A percentile compares a stretch with the other conserved stretches of the same genome.
phyloP scores from a whole-genome alignment of 2,113 vertebrate species.

The Porphyrio hochstetteri region DNA sequence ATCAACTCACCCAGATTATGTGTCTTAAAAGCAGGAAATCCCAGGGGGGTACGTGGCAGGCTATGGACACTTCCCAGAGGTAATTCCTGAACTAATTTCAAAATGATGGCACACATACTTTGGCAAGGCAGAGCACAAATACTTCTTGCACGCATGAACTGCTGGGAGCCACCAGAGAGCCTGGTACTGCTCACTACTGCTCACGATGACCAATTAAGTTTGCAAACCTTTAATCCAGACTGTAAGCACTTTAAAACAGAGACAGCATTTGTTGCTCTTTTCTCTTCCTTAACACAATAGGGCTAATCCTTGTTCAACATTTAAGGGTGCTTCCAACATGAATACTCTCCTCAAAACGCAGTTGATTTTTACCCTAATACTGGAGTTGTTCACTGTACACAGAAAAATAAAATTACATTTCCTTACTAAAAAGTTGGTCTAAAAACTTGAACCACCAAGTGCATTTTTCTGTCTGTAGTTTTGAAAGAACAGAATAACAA shows the following conservation, averaged over 20 bases:
- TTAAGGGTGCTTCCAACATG: slow-evolving; percentile 11
- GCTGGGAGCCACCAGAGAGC: slow-evolving; percentile 23
- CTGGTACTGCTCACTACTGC: not conserved
- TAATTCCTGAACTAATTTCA: not conserved
- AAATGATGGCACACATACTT: slow-evolving; percentile 1
- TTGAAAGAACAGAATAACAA: not conserved
- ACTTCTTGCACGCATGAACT: not conserved
- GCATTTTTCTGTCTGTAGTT: not conserved
- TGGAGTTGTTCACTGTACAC: not conserved
- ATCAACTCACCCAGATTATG: rapidly evolving
- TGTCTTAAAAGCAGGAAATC: not conserved
- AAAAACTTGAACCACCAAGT: not conserved
- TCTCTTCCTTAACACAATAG: not conserved
- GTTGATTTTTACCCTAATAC: not conserved
- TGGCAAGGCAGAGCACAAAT: slow-evolving; percentile 29
- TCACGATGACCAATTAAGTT: not conserved
- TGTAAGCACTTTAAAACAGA: slow-evolving; percentile 3
- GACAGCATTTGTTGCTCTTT: slow-evolving; percentile 21
- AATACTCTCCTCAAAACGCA: slow-evolving; percentile 4
- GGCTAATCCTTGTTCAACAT: slow-evolving; percentile 4
- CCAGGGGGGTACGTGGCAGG: not conserved
- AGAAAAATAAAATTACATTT: not conserved
- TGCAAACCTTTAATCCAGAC: slow-evolving; percentile 13
- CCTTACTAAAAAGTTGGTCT: not conserved
- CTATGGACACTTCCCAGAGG: slow-evolving; percentile 8